Percentiles rank a stretch among this genome's conserved stretches.
phyloP scores from a whole-genome alignment of 2,113 vertebrate genomes.

The Rostratula benghalensis region DNA sequence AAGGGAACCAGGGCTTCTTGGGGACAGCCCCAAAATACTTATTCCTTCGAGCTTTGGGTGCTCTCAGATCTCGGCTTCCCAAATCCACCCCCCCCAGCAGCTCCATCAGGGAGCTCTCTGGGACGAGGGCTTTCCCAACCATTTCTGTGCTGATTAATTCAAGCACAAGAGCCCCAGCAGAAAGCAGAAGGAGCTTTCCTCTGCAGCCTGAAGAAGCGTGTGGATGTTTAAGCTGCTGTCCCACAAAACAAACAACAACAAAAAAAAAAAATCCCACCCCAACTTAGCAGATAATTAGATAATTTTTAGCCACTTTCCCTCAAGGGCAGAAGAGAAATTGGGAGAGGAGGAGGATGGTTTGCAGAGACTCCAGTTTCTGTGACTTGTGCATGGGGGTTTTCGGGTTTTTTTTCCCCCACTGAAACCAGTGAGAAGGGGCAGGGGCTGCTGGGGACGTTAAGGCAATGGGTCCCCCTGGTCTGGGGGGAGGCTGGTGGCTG shows the following conservation, averaged over 20 bases:
- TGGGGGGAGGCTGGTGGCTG: too few species aligned
- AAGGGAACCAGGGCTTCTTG: neutral
- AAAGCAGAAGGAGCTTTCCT: neutral
- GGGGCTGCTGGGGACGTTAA: too few species aligned
- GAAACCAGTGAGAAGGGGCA: too few species aligned
- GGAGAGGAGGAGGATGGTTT: too few species aligned
- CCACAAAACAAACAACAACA: neutral
- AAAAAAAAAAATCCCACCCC: too few species aligned
- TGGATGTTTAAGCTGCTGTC: neutral
- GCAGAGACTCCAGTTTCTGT: too few species aligned
- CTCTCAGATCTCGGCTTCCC: neutral
- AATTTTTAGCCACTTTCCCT: neutral
- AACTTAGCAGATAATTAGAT: neutral
- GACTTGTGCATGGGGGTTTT: too few species aligned
- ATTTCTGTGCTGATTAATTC: neutral
- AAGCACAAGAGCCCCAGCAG: neutral
- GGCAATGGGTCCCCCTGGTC: too few species aligned
- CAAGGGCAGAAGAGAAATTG: too few species aligned
- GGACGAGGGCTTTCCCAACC: too few species aligned
- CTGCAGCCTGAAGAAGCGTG: neutral
- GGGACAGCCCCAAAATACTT: neutral
- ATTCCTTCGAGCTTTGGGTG: neutral
- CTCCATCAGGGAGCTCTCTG: neutral
- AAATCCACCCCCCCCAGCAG: neutral
- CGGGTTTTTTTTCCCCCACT: too few species aligned